Evolutionary conservation across 2,888 invertebrate genomes (phyloP), one percentile per base, ranked within the genome.

Genomic region (Electrophaes corylata): DNA sequence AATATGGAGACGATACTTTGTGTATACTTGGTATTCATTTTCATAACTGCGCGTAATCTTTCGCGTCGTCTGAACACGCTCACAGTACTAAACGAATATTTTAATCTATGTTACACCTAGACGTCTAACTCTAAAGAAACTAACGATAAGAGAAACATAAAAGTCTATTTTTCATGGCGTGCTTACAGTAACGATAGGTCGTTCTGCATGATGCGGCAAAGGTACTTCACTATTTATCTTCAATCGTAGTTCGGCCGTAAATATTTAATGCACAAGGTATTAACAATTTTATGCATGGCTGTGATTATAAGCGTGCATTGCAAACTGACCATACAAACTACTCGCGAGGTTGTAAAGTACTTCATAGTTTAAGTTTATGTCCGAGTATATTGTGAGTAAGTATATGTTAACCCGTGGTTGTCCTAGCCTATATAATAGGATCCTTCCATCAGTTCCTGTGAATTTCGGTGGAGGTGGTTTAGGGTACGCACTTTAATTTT

Each of bases 181-280:
- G 54, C 60, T 48, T 59, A 40, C 40, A 19, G 18, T 57, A 58
- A 59, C 60, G 62, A 52, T 48, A 53, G 46, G 51, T 51, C 52
- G 63, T 66, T 66, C 40, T 62, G 62, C 71, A 70, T 71, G 70
- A 78, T 70, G 71, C 70, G 68, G 67, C 64, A 70, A 72, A 72
- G 70, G 64, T 68, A 73, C 71, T 75, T 72, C 69, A 71, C 73
- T 73, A 71, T 72, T 71, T 68, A 69, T 70, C 65, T 72, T 53
- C 68, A 75, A 73, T 70, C 70, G 70, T 68, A 68, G 71, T 71
- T 71, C 64, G 11, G 35, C 26, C 26, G 26, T 29, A 10, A 29
- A 29, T 29, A 29, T 29, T 29, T 29, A 29, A 29, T 29, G 26
- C 26, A 29, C 8, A 29, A 10, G 26, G 6, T 29, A 10, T 29